Base-by-base conservation (phyloP, 2,888 invertebrate genomes). In the Geophilus truncorum region DNA sequence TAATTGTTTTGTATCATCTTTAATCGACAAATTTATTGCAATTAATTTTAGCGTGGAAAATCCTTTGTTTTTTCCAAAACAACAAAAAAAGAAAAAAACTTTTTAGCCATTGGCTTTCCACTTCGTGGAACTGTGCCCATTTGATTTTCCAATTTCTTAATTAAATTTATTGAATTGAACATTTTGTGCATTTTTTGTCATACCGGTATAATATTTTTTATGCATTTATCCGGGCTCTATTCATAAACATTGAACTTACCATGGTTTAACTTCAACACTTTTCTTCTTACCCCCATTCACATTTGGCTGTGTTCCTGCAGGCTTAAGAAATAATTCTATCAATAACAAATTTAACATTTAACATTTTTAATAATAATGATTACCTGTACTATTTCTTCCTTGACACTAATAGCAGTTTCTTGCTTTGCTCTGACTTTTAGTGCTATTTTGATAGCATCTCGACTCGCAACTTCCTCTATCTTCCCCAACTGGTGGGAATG, bases 401-500 rank as follows among this genome's bases (percentile, higher is more conserved):
- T 40, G 32, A 83, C 83, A 70, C 81, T 83, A 51, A 84, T 80
- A n/a, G 83, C 83, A 40, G 81, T 81, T 21, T 83, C 83, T n/a
- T 82, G 82, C 77, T 82, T 83, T 9, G 83, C 83, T 36, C 83
- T 83, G 18, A 81, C 80, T 51, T 28, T 82, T 70, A 78, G 81
- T 45, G 81, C 80, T 12, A 82, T 81, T 34, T 83, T 82, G 30
- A 83, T 45, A 10, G 81, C 78, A 9, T 83, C 80, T 32, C 57
- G 23, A 40, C 57, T 81, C 15, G 62, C 80, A 77, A 45, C 83
- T 83, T 84, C 84, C 80, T 84, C 84, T 51, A 84, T 84, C 10
- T 82, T 82, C 10, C 83, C 82, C 18, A 84, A 80, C 25, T 83
- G 84, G 10, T 82, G 83, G 25, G 84, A 82, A 57, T 85, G 84